Evolutionary conservation across 2,797 vertebrate species (phyloP).

Genomic region (Salmo trutta): DNA sequence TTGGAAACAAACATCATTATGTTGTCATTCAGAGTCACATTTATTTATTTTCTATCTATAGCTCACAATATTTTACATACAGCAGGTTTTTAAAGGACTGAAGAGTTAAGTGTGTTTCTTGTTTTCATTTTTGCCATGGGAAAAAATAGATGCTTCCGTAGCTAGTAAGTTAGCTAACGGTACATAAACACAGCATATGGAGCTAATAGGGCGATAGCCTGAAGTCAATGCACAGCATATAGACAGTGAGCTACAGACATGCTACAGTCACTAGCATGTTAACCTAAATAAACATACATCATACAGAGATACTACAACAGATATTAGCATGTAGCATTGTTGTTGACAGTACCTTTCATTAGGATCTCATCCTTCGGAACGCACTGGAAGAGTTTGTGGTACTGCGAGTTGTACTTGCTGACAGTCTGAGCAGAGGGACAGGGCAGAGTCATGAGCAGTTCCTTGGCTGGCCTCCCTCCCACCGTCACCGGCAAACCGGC

Average conservation of each 20-base stretch:
- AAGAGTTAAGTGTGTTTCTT: too few species aligned
- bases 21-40: too few species aligned
- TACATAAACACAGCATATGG: background rate
- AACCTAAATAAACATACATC: background rate
- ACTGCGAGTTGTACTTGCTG: constrained; percentile 91
- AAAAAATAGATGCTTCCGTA: background rate
- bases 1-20: too few species aligned
- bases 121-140: too few species aligned
- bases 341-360: constrained; percentile 85
- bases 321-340: background rate
- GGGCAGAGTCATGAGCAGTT: constrained; percentile 75
- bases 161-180: background rate
- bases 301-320: background rate
- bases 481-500: constrained; percentile 54
- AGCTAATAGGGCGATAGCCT: background rate
- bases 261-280: background rate
- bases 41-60: too few species aligned
- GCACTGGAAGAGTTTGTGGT: constrained; percentile 95
- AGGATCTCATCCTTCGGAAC: constrained; percentile 91
- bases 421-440: constrained; percentile 83
- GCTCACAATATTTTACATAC: too few species aligned
- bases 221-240: background rate
- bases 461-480: constrained; percentile 63
- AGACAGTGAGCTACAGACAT: background rate
- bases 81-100: too few species aligned